Percentiles rank a stretch among this genome's conserved stretches.
Evolutionary conservation across 1,140 invertebrate species (phyloP).

Genomic region (Zeugodacus cucurbitae): DNA sequence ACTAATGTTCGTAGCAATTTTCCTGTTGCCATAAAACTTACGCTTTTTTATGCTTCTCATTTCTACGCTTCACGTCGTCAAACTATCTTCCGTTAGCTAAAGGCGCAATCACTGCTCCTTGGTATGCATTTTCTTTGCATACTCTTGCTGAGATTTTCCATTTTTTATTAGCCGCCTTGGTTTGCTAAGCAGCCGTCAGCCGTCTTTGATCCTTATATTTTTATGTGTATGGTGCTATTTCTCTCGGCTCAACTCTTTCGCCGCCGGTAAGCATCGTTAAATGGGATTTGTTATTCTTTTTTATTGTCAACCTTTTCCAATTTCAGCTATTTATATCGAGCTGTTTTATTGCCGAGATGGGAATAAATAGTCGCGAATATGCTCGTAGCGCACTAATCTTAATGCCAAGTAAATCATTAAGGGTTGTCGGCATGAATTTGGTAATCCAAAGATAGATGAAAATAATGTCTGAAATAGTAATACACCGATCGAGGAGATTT

Average conservation of each 20-base stretch:
- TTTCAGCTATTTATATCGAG: constrained; percentile 7
- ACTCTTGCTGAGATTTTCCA: neutral
- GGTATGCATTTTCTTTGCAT: no score
- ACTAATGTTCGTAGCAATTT: neutral
- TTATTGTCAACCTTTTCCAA: constrained; percentile 10
- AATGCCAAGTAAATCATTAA: neutral
- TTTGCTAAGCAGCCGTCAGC: neutral
- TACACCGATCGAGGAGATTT: neutral
- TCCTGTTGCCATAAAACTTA: neutral
- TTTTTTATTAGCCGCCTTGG: neutral
- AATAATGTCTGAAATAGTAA: no score
- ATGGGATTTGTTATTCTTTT: neutral
- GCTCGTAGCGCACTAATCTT: neutral
- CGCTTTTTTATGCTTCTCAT: neutral
- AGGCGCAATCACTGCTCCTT: neutral
- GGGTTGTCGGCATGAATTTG: neutral
- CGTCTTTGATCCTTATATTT: neutral
- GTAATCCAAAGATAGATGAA: neutral
- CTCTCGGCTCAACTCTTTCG: neutral
- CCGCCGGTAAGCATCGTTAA: neutral
- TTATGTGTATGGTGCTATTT: neutral
- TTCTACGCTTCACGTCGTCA: neutral
- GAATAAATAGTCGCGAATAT: neutral
- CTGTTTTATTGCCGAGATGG: neutral
- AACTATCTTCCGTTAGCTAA: neutral